Evolutionary conservation across 92 coral and sea anemone genomes (phyloP).

Genomic region (Galaxea fascicularis): DNA sequence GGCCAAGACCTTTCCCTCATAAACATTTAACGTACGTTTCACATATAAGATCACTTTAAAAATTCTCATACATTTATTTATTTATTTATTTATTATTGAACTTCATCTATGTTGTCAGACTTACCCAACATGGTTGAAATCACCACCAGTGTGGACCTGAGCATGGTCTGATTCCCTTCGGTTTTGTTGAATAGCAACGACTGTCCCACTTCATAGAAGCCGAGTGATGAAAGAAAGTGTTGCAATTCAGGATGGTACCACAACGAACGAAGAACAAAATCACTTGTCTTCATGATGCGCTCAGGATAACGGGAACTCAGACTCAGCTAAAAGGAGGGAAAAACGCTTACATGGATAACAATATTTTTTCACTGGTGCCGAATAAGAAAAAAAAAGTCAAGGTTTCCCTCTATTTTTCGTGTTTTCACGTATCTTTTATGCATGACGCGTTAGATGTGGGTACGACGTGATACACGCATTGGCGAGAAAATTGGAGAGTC

Average conservation of each 20-base stretch:
- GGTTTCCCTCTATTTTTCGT: too few relatives aligned
- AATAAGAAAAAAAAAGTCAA: too few relatives aligned
- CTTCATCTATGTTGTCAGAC: not conserved
- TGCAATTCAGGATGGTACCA: constrained; percentile 75
- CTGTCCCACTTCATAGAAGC: constrained; percentile 87
- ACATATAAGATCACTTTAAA: too few relatives aligned
- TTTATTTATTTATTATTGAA: too few relatives aligned
- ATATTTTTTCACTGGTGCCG: not conserved
- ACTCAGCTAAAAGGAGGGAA: constrained; percentile 48
- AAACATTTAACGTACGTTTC: too few relatives aligned
- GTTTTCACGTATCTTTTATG: too few relatives aligned
- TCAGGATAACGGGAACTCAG: constrained; percentile 81
- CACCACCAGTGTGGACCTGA: constrained; percentile 64
- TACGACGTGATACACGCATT: too few relatives aligned
- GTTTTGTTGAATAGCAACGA: constrained; percentile 83
- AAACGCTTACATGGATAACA: not conserved
- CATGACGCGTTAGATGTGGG: too few relatives aligned
- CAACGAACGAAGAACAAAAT: constrained; percentile 73
- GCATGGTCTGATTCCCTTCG: constrained; percentile 69
- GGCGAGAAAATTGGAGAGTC: too few relatives aligned
- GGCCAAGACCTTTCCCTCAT: too few relatives aligned
- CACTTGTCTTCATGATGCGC: constrained; percentile 82
- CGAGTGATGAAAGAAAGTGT: constrained; percentile 74
- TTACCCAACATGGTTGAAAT: constrained; percentile 72
- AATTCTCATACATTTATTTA: too few relatives aligned